Conservation (phyloP, 1,140 invertebrate species). For the Drosophila parvula region DNA sequence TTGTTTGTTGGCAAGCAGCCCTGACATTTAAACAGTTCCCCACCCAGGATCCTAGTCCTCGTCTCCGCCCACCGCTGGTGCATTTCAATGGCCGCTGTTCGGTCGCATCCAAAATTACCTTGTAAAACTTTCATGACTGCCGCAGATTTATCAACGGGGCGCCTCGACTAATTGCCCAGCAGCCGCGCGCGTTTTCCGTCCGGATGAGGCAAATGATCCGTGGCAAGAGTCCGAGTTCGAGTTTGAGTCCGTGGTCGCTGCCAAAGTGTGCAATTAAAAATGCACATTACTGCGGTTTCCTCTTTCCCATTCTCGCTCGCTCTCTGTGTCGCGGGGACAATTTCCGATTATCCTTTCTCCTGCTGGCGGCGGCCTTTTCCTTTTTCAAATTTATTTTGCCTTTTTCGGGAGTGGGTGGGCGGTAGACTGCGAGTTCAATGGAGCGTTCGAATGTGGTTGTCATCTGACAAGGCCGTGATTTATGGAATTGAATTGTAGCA, state of each 20-base stretch:
- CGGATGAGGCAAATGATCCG: conserved; percentile 58
- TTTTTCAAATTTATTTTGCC: conserved; percentile 25
- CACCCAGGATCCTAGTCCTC: neutral
- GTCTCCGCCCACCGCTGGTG: neutral
- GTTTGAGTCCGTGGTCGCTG: conserved; percentile 14
- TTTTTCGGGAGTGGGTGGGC: neutral
- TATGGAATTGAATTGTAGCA: conserved; percentile 46
- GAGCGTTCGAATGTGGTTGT: conserved; percentile 37
- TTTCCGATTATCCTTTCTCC: conserved; percentile 36
- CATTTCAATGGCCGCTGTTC: conserved; percentile 13
- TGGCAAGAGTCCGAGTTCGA: conserved; percentile 5
- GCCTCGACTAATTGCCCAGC: conserved; percentile 60
- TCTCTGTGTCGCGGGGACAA: neutral
- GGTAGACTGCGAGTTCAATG: conserved; percentile 37
- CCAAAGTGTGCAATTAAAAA: conserved; percentile 62
- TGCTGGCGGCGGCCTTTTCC: conserved; percentile 3
- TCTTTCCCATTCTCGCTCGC: neutral
- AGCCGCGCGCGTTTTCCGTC: conserved; percentile 16
- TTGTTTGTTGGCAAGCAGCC: conserved; percentile 61
- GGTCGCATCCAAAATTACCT: conserved; percentile 54
- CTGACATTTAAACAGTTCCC: conserved; percentile 53
- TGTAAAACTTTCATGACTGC: conserved; percentile 71
- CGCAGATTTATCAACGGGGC: conserved; percentile 66
- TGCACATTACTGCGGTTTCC: conserved; percentile 50
- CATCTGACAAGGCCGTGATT: conserved; percentile 62